Percentiles rank a stretch among this genome's conserved stretches.
These are phyloP conservation scores for Corbicula japonica DNA, from an alignment of 2,888 invertebrate species.

Conservation along the genomic window DNA sequence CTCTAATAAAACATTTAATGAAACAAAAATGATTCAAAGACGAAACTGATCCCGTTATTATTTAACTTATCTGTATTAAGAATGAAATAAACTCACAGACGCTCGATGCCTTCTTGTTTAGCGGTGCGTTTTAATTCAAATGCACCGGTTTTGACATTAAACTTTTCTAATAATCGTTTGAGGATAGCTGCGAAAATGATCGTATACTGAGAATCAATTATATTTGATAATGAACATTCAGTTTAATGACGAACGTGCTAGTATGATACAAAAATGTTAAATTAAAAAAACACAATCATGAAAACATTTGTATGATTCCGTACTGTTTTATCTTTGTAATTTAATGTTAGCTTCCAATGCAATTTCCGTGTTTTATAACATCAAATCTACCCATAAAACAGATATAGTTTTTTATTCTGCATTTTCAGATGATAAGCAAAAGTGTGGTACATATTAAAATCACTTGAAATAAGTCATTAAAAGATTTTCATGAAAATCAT, in stretches of 20 bases:
- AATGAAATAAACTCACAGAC: slow-evolving; percentile 22
- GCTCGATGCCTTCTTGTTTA: slow-evolving; percentile 35
- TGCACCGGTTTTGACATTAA: slow-evolving; percentile 50
- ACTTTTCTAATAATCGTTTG: slow-evolving; percentile 37
- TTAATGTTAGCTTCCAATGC: slow-evolving; percentile 23
- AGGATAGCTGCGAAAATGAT: slow-evolving; percentile 23
- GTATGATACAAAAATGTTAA: slow-evolving; percentile 21
- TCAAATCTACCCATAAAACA: slow-evolving; percentile 44
- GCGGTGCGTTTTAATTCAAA: slow-evolving; percentile 47
- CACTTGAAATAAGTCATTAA: slow-evolving; percentile 51
- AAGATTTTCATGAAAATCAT: slow-evolving; percentile 23
- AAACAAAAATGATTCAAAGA: slow-evolving; percentile 33
- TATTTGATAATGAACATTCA: slow-evolving; percentile 55
- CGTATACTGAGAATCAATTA: slow-evolving; percentile 56
- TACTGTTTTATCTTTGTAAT: slow-evolving; percentile 42
- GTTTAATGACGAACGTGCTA: slow-evolving; percentile 45
- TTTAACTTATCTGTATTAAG: slow-evolving; percentile 34
- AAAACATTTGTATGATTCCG: slow-evolving; percentile 40
- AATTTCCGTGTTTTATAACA: slow-evolving; percentile 33
- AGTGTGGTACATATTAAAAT: slow-evolving; percentile 49
- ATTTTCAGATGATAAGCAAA: slow-evolving; percentile 30
- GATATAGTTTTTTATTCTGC: slow-evolving; percentile 32
- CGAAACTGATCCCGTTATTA: slow-evolving; percentile 31
- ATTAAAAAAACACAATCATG: slow-evolving; percentile 43
- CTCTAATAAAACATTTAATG: slow-evolving; percentile 46